These are phyloP conservation scores for Enhydra lutris DNA, from an alignment of 2,113 vertebrate species.

Conservation along the genomic window DNA sequence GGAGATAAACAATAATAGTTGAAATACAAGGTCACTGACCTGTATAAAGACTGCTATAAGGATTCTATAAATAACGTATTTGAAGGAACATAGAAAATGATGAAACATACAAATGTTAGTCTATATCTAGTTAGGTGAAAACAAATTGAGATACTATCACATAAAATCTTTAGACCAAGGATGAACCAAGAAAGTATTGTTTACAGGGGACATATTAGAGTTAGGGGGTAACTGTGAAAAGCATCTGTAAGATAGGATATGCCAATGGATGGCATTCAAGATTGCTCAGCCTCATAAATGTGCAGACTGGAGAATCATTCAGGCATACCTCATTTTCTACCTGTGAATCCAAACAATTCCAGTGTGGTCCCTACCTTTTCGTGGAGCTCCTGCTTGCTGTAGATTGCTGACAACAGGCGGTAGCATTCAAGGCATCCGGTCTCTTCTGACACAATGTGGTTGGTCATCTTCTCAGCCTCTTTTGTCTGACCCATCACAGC, in stretches of 20 bases:
- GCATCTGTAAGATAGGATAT: too few species aligned
- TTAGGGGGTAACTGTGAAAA: background rate
- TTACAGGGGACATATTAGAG: background rate
- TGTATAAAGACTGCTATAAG: background rate
- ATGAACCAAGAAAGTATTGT: background rate
- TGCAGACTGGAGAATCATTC: background rate
- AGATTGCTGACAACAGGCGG: constrained; percentile 94
- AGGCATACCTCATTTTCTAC: too few species aligned
- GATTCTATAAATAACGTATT: background rate
- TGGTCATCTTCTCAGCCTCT: constrained; percentile 91
- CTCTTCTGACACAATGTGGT: constrained; percentile 86
- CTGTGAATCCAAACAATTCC: background rate
- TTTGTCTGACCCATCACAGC: constrained; percentile 87
- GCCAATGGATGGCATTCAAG: accelerated
- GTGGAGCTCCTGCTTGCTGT: constrained; percentile 92
- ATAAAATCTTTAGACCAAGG: background rate
- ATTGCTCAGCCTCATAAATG: background rate
- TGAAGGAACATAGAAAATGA: background rate
- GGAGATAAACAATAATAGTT: background rate
- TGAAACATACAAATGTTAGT: background rate
- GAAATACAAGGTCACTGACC: background rate
- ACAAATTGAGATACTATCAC: background rate
- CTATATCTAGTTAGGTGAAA: background rate
- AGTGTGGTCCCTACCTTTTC: constrained; percentile 82
- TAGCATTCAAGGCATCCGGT: constrained; percentile 92